Base-by-base conservation (phyloP, 2,888 invertebrate genomes). In the Maniola hyperantus region DNA sequence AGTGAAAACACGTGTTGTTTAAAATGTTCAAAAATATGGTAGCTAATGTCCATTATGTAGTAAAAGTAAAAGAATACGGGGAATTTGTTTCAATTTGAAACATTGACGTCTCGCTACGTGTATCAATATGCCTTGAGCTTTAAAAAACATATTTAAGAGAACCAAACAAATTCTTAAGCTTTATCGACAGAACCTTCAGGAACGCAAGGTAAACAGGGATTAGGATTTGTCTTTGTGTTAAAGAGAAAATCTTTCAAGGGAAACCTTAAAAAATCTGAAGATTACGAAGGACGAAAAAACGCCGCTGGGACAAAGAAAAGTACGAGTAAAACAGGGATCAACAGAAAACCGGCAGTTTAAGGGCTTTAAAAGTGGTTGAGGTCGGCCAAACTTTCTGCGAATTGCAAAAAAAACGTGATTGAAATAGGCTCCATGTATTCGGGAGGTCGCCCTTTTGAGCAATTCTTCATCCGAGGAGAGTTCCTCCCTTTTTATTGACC, bases 381-480 rank as follows among this genome's bases (percentile, higher is more conserved):
- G 11, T 51, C 26, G 11, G 26, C 26, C 10, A 51, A 54, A 54
- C 54, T 54, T 36, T 36, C 4, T 36, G 54, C 15, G 54, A 15
- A 46, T 46, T 46, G 54, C 34, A 54, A 34, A 54, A n/a, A 54
- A 54, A 54, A 11, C n/a, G 15, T 54, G 36, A 36, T 54, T 54
- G 54, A 54, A 26, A 54, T 54, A 36, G 54, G 13, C 26, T 39
- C 39, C 11, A 39, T 39, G 10, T 39, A 39, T 39, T 39, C 39
- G 10, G 10, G 39, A 39, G 39, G 39, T 39, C 39, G 7, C 39
- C 46, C 15, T 15, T 15, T 46, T 46, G 15, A 46, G 46, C 46
- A n/a, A 46, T 46, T 15, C n/a, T 46, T 46, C 15, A 46, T n/a
- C 46, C n/a, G 15, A 46, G 7, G 15, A 46, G 15, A 46, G 7